Evolutionary conservation across 2,888 invertebrate genomes (phyloP), one percentile per base, ranked within the genome.

Genomic region (Volucella inanis): DNA sequence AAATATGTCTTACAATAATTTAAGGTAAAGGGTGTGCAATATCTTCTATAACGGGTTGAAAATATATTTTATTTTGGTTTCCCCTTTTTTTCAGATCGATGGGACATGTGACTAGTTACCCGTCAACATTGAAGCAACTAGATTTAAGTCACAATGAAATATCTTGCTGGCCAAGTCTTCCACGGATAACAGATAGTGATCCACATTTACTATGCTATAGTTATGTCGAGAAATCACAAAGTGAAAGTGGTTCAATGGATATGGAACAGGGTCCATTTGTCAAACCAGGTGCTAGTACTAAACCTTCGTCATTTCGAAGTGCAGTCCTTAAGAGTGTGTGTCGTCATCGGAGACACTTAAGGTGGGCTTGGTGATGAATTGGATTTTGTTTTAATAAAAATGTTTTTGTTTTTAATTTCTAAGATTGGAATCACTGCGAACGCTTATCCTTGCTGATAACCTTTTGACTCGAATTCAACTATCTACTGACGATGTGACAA

Each of bases 101-200:
- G 95, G 97, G 97, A 1, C 95, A 96, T 89, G 96, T 98, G 72
- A 97, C 97, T 11, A 96, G 96, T 68, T 98, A 98, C 91, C 99
- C 99, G 0, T 95, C 95, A 50, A 95, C 95, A 59, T 93, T 99
- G 9, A 97, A 98, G 81, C 98, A 98, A 90, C 92, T 99, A 52
- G 99, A 99, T 92, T 93, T 99, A 47, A 97, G 98, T 59, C 97
- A 97, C 91, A 99, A 98, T 92, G 95, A 96, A 91, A 97, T 98
- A 88, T 95, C 95, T 0, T 96, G 96, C 89, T 98, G 98, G 98
- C 97, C 97, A 0, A 97, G 97, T 90, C 92, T 97, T 87, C 97
- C 97, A 0, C 95, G 95, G 90, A 94, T 96, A 31, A 93, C 93
- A 38, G 91, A 90, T 82, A 93, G 94, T 38, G 94, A 96, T 88